A percentile compares a stretch with the other conserved stretches of the same genome.
phyloP scores from a whole-genome alignment of 1,140 invertebrate species.

The Bilobella aurantiaca region DNA sequence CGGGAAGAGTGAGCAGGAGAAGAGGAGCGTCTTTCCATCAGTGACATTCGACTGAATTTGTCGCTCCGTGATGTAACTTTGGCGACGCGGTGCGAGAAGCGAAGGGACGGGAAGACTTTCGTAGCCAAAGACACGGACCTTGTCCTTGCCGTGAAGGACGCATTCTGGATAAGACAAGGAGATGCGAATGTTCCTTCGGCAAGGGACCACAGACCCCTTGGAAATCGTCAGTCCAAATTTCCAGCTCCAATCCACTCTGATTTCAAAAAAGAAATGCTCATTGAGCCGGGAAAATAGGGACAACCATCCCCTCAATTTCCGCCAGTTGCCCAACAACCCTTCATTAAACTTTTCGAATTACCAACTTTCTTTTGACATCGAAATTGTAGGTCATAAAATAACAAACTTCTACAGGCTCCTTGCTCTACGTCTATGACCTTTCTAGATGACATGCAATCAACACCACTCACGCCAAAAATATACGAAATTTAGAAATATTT shows the following conservation, averaged over 20 bases:
- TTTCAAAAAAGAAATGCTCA: not conserved
- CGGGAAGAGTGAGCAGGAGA: conserved; percentile 26
- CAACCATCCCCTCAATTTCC: not conserved
- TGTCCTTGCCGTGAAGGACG: conserved; percentile 17
- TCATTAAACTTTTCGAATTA: too few relatives aligned
- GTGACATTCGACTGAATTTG: conserved; percentile 13
- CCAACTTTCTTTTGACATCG: too few relatives aligned
- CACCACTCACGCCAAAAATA: too few relatives aligned
- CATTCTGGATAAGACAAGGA: conserved; percentile 19
- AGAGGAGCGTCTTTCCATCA: conserved; percentile 5
- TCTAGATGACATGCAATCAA: too few relatives aligned
- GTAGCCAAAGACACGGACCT: conserved; percentile 28
- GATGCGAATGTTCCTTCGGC: conserved; percentile 14
- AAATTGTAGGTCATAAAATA: too few relatives aligned
- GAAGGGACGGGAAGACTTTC: conserved; percentile 22
- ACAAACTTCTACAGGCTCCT: too few relatives aligned
- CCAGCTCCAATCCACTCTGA: conserved; percentile 32
- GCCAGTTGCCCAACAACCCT: too few relatives aligned
- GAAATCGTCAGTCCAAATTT: conserved; percentile 14
- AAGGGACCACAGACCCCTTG: conserved; percentile 18
- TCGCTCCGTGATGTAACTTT: conserved; percentile 29
- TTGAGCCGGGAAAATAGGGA: not conserved
- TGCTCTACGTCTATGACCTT: too few relatives aligned
- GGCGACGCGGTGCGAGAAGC: conserved; percentile 16
- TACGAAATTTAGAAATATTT: too few relatives aligned